A percentile compares a stretch with the other conserved stretches of the same genome.
Conservation (phyloP, 2,113 vertebrate genomes). For the Macrotis lagotis region DNA sequence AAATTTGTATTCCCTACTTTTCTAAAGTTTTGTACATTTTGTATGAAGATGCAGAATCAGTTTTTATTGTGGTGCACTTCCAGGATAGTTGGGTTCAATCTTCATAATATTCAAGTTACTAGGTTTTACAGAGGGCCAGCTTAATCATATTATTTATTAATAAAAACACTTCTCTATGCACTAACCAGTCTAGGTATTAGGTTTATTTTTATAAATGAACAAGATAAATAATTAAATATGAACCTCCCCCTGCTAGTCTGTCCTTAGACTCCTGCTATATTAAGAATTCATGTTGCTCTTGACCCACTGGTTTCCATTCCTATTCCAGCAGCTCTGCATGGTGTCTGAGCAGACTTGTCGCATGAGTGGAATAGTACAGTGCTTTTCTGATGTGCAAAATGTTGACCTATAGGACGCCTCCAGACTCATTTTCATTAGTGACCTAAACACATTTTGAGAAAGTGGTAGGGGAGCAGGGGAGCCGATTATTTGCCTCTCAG, state of each 20-base stretch:
- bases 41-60: slow-evolving; percentile 32
- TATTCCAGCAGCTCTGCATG: slow-evolving; percentile 33
- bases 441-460: slow-evolving; percentile 58
- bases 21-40: slow-evolving; percentile 26
- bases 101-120: slow-evolving; percentile 22
- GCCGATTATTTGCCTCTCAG: slow-evolving; percentile 47
- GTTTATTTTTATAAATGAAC: slow-evolving; percentile 75
- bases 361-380: slow-evolving; percentile 46
- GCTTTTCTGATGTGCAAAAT: slow-evolving; percentile 63
- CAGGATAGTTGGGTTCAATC: slow-evolving; percentile 35
- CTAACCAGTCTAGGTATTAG: slow-evolving; percentile 48
- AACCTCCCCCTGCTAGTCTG: slow-evolving; percentile 50
- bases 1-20: not conserved
- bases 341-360: slow-evolving; percentile 15
- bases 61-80: not conserved
- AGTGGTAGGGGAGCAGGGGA: slow-evolving; percentile 13
- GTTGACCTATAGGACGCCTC: slow-evolving; percentile 46
- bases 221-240: slow-evolving; percentile 75
- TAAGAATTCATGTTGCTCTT: slow-evolving; percentile 72
- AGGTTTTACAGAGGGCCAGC: slow-evolving; percentile 18
- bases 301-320: slow-evolving; percentile 57
- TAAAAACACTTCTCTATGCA: slow-evolving; percentile 45
- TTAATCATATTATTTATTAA: slow-evolving; percentile 68
- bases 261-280: slow-evolving; percentile 63
- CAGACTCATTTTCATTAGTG: slow-evolving; percentile 70